Conservation (phyloP, 1,140 invertebrate species). For the Drosophila serrata region DNA sequence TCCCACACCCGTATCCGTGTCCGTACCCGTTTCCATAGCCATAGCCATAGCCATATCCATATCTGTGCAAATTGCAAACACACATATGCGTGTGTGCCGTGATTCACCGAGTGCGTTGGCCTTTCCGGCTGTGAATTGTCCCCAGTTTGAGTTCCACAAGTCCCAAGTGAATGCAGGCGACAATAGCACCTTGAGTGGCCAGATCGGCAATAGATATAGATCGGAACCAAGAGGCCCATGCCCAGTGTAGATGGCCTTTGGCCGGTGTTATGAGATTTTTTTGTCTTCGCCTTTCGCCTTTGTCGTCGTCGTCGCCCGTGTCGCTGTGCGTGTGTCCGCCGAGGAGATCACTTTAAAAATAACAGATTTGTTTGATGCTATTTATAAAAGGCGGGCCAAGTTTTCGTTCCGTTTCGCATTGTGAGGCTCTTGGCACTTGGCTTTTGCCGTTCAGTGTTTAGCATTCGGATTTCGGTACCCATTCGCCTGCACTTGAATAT, state of each 20-base stretch:
- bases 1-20: slow-evolving; percentile 3
- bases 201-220: slow-evolving; percentile 28
- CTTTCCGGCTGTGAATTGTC: slow-evolving; percentile 30
- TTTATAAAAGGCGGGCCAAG: slow-evolving; percentile 81
- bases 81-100: slow-evolving; percentile 52
- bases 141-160: slow-evolving; percentile 17
- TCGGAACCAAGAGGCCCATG: slow-evolving; percentile 8
- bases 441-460: slow-evolving; percentile 31
- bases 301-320: slow-evolving; percentile 38
- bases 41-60: too few species aligned
- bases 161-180: slow-evolving; percentile 34
- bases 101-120: slow-evolving; percentile 79
- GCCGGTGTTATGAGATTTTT: slow-evolving; percentile 53
- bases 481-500: slow-evolving; percentile 65
- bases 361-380: slow-evolving; percentile 83
- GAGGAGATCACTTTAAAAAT: slow-evolving; percentile 78
- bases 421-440: slow-evolving; percentile 39
- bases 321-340: slow-evolving; percentile 61
- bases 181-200: slow-evolving; percentile 21
- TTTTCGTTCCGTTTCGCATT: slow-evolving; percentile 61
- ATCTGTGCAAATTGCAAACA: slow-evolving; percentile 30
- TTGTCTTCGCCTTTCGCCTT: slow-evolving; percentile 11
- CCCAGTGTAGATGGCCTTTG: slow-evolving; percentile 40
- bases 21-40: slow-evolving; percentile 4
- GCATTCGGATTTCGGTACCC: slow-evolving; percentile 35